Evolutionary conservation across 2,888 invertebrate genomes (phyloP).

Genomic region (Hirtodrosophila cameraria): DNA sequence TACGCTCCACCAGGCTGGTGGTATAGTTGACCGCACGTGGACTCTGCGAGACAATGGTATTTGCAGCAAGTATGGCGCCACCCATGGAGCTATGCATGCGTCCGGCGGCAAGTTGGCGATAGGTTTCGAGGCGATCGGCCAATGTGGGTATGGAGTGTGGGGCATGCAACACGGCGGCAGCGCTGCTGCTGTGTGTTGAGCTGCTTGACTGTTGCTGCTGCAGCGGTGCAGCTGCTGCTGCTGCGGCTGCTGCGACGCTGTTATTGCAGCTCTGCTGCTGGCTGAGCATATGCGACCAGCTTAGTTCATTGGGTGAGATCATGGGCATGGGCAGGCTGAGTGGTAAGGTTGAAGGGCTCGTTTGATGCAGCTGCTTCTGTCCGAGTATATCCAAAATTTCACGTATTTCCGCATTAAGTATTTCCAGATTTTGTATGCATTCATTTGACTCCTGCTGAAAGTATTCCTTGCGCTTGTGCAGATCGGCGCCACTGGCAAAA

Average conservation of each 20-base stretch:
- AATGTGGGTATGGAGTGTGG: conserved; percentile 84
- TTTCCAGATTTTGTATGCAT: conserved; percentile 89
- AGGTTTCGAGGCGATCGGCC: conserved; percentile 86
- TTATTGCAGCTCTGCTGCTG: conserved; percentile 53
- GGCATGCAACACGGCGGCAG: conserved; percentile 65
- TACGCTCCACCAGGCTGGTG: conserved; percentile 87
- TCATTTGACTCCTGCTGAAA: conserved; percentile 88
- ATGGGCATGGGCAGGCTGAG: conserved; percentile 55
- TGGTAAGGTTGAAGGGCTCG: conserved; percentile 6
- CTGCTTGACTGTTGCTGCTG: conserved; percentile 35
- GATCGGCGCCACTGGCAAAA: conserved; percentile 86
- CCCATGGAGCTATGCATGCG: conserved; percentile 84
- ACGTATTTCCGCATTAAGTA: conserved; percentile 88
- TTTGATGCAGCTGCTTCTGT: conserved; percentile 82
- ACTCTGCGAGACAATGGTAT: conserved; percentile 83
- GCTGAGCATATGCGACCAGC: conserved; percentile 79
- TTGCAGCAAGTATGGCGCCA: conserved; percentile 83
- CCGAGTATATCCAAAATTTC: conserved; percentile 89
- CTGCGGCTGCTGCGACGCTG: conserved; percentile 2
- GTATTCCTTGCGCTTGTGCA: conserved; percentile 82
- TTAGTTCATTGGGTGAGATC: conserved; percentile 78
- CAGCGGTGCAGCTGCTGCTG: conserved; percentile 15
- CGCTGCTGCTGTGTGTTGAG: conserved; percentile 28
- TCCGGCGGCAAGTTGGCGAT: conserved; percentile 85
- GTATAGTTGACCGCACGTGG: conserved; percentile 85